Percentiles rank a stretch among this genome's conserved stretches.
phyloP scores from a whole-genome alignment of 2,888 invertebrate genomes.

The Sinelater perroti region DNA sequence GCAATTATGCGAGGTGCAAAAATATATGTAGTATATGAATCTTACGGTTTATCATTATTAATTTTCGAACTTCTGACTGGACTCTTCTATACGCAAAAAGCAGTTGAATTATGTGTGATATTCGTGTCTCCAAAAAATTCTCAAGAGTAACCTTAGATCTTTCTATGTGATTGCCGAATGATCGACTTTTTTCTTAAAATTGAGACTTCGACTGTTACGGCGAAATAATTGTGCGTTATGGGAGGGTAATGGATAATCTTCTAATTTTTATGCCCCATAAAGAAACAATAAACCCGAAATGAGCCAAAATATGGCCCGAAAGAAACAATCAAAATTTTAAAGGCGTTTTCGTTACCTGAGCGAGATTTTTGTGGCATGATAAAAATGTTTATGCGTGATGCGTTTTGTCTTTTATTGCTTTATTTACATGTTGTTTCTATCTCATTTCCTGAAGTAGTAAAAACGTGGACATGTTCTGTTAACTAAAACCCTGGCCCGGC shows the following conservation, averaged over 20 bases:
- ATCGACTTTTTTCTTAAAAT: too few relatives aligned
- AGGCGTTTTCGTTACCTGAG: constrained; percentile 52
- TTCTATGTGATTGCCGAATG: too few relatives aligned
- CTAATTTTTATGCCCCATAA: constrained; percentile 30
- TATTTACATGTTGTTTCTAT: constrained; percentile 54
- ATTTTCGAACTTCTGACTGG: too few relatives aligned
- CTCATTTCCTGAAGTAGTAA: constrained; percentile 56
- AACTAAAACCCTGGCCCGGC: constrained; percentile 42
- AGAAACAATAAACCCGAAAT: constrained; percentile 35
- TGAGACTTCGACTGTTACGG: too few relatives aligned
- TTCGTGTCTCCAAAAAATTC: not conserved
- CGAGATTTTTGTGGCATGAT: constrained; percentile 52
- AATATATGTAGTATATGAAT: too few relatives aligned
- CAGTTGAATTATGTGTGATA: not conserved
- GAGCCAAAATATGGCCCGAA: constrained; percentile 34
- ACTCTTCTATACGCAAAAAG: not conserved
- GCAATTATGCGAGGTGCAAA: too few relatives aligned
- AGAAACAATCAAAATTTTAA: constrained; percentile 52
- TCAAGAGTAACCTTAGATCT: not conserved
- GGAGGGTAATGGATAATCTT: constrained; percentile 23
- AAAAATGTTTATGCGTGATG: constrained; percentile 56
- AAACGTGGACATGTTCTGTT: constrained; percentile 52
- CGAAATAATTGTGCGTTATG: too few relatives aligned
- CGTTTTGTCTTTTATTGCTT: constrained; percentile 56
- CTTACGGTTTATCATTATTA: too few relatives aligned